Conservation (phyloP, 2,888 invertebrate genomes). For the Platycheirus albimanus region DNA sequence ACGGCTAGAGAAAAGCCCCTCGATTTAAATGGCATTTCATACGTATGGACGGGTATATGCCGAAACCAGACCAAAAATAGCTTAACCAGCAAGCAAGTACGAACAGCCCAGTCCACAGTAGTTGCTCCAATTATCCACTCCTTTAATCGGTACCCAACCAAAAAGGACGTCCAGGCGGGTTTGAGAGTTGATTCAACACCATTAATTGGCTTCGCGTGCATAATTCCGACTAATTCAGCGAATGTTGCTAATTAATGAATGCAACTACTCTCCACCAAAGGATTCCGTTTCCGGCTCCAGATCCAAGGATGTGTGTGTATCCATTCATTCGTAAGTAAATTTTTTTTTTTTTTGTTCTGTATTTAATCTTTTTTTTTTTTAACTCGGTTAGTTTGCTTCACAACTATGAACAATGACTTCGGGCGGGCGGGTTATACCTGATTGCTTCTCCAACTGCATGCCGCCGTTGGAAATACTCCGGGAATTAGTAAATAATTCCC, state of each 20-base stretch:
- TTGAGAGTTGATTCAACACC: slow-evolving; percentile 50
- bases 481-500: no score
- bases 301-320: background rate
- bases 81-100: background rate
- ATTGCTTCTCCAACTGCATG: no score
- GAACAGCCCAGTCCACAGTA: background rate
- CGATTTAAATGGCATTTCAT: slow-evolving; percentile 15
- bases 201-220: slow-evolving; percentile 62
- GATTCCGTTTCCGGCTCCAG: background rate
- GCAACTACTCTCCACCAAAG: background rate
- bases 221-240: slow-evolving; percentile 63
- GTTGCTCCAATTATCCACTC: slow-evolving; percentile 46
- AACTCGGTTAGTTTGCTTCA: no score
- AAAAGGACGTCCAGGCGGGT: slow-evolving; percentile 29
- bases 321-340: no score
- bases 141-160: slow-evolving; percentile 41
- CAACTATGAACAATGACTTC: no score
- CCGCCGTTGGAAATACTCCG: no score
- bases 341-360: no score
- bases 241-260: slow-evolving; percentile 65
- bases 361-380: no score
- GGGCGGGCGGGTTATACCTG: no score
- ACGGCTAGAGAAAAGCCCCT: background rate
- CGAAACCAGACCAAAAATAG: background rate
- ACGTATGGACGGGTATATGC: background rate